Base-by-base conservation (phyloP, 2,888 invertebrate species). In the Perdita meconis region DNA sequence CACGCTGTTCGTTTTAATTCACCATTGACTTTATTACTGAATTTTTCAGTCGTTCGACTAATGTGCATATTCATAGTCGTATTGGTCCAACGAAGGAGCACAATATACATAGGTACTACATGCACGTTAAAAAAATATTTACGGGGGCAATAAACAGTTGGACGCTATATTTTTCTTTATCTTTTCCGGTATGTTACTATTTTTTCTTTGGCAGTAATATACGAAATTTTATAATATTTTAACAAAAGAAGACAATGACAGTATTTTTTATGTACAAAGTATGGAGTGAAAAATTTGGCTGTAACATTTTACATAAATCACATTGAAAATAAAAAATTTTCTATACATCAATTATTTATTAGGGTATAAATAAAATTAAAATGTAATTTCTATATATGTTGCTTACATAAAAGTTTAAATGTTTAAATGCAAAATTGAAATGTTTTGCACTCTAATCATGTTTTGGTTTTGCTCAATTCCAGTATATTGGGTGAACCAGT, bases 81-180 rank as follows among this genome's bases (percentile, higher is more conserved):
- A 47, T 47, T 10, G 47, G 22, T 19, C 47, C 22, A 22, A 47
- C 47, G 16, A 47, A 47, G 66, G 67, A 44, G 66, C 69, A 47
- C 64, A 77, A 55, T n/a, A n/a, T n/a, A n/a, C n/a, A n/a, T n/a
- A n/a, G n/a, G n/a, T n/a, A n/a, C n/a, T n/a, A 57, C 55, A 67
- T 59, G 59, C 50, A 26, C 26, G 34, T 72, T 80, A 42, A 40
- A 63, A 24, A 68, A 64, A 73, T 60, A 59, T 50, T 65, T 42
- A 59, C 30, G 51, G 1, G 30, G 63, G 5, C 34, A 47, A 34
- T 36, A n/a, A 68, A 60, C 44, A 36, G 16, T 65, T 50, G 2
- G 34, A 34, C 50, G 19, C 16, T 56, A 6, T n/a, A n/a, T n/a
- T n/a, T n/a, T n/a, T n/a, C n/a, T n/a, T 6, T 3, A 0, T 6